A percentile compares a stretch with the other conserved stretches of the same genome.
These are phyloP conservation scores for Eupithecia vulgata DNA, from an alignment of 2,888 invertebrate genomes.

Conservation along the genomic window DNA sequence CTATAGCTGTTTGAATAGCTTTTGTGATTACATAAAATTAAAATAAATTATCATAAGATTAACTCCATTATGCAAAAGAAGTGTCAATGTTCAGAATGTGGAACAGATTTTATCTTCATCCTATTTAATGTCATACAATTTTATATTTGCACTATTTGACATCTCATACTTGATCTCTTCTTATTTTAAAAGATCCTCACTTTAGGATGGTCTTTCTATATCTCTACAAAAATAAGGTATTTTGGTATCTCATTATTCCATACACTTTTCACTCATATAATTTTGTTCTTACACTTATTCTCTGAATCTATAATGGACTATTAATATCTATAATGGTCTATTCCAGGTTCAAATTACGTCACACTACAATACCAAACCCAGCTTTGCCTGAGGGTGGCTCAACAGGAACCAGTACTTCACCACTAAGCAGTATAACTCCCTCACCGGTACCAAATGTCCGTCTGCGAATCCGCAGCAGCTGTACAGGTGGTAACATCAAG, in stretches of 20 bases:
- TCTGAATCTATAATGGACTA: background rate
- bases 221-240: too few species aligned
- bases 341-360: conserved; percentile 81
- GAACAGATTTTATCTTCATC: background rate
- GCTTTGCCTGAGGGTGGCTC: conserved; percentile 79
- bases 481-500: conserved; percentile 69
- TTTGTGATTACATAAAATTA: background rate
- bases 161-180: background rate
- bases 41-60: background rate
- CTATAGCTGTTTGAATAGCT: background rate
- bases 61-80: background rate
- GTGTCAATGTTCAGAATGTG: background rate
- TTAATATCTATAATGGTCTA: too few species aligned
- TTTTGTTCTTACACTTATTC: background rate
- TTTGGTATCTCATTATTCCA: too few species aligned
- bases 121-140: background rate
- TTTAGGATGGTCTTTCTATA: background rate
- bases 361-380: conserved; percentile 76
- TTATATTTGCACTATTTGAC: background rate
- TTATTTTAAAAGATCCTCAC: background rate
- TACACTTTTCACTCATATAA: too few species aligned
- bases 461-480: conserved; percentile 67
- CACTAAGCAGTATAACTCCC: conserved; percentile 53
- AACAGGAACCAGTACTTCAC: conserved; percentile 68
- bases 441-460: conserved; percentile 63